phyloP scores from a whole-genome alignment of 1,140 invertebrate genomes.

The Cydia splendana region DNA sequence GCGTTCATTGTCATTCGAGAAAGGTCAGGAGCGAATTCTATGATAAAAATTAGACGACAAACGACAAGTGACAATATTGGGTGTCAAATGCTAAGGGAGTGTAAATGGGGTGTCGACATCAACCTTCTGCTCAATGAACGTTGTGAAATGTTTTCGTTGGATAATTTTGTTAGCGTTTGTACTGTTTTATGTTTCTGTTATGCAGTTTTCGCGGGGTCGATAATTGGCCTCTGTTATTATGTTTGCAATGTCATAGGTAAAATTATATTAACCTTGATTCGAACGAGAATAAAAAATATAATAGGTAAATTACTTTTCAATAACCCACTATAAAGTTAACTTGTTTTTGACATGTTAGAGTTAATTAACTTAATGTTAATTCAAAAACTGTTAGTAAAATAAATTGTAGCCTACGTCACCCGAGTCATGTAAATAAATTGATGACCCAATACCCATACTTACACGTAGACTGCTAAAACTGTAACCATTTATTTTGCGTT shows the following conservation, averaged over 20 bases:
- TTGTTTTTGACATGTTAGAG: neutral
- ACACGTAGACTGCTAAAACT: too few species aligned
- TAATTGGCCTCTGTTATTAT: slow-evolving; percentile 59
- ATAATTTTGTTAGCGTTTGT: slow-evolving; percentile 70
- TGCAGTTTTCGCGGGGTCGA: slow-evolving; percentile 55
- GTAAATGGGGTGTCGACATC: slow-evolving; percentile 68
- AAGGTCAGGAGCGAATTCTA: slow-evolving; percentile 54
- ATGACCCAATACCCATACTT: too few species aligned
- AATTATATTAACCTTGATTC: slow-evolving; percentile 53
- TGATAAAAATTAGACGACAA: slow-evolving; percentile 60
- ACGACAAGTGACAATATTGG: slow-evolving; percentile 51
- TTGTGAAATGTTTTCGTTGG: slow-evolving; percentile 59
- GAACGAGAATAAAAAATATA: neutral
- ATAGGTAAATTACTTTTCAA: neutral
- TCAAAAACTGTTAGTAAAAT: too few species aligned
- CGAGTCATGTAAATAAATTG: too few species aligned
- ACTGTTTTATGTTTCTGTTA: slow-evolving; percentile 66
- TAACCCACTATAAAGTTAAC: neutral
- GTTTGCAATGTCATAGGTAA: slow-evolving; percentile 54
- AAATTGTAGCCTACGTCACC: too few species aligned
- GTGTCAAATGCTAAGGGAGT: slow-evolving; percentile 49
- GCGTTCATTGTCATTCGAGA: slow-evolving; percentile 44
- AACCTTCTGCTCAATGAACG: slow-evolving; percentile 62
- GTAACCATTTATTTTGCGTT: too few species aligned
- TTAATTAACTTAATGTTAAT: too few species aligned